Evolutionary conservation across 2,888 invertebrate species (phyloP).

Genomic region (Labia minor): DNA sequence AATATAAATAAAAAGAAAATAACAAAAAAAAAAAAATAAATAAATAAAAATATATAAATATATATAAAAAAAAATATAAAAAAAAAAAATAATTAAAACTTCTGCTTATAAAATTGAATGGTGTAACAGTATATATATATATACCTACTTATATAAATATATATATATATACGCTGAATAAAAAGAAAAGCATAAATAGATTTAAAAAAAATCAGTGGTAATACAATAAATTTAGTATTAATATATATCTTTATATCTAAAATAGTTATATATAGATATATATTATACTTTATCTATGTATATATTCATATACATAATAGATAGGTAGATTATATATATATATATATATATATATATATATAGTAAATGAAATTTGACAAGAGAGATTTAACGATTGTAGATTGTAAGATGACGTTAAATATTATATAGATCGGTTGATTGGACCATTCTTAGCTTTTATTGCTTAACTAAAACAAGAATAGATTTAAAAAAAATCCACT

Average conservation of each 20-base stretch:
- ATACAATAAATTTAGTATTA: conserved; percentile 3
- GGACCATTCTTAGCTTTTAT: conserved; percentile 4
- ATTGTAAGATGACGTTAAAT: conserved; percentile 3
- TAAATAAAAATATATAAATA: background rate
- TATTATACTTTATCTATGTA: background rate
- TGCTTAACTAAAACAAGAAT: background rate
- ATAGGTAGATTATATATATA: too few relatives aligned
- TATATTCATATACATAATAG: background rate
- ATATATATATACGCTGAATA: too few relatives aligned
- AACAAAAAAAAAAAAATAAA: background rate
- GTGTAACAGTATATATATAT: too few relatives aligned
- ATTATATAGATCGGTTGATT: conserved; percentile 13
- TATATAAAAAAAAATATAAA: background rate
- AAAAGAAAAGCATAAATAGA: background rate
- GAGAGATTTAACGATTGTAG: conserved; percentile 7
- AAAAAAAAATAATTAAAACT: too few relatives aligned
- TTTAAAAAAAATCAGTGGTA: background rate
- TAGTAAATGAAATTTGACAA: background rate
- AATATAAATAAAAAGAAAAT: background rate
- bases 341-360: too few relatives aligned
- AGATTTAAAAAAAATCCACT: background rate
- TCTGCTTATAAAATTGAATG: conserved; percentile 6
- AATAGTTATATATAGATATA: background rate
- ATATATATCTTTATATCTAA: background rate
- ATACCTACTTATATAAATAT: too few relatives aligned